Evolutionary conservation across 2,888 invertebrate genomes (phyloP), one percentile per base, ranked within the genome.

Genomic region (Dicranocentrus wangi): DNA sequence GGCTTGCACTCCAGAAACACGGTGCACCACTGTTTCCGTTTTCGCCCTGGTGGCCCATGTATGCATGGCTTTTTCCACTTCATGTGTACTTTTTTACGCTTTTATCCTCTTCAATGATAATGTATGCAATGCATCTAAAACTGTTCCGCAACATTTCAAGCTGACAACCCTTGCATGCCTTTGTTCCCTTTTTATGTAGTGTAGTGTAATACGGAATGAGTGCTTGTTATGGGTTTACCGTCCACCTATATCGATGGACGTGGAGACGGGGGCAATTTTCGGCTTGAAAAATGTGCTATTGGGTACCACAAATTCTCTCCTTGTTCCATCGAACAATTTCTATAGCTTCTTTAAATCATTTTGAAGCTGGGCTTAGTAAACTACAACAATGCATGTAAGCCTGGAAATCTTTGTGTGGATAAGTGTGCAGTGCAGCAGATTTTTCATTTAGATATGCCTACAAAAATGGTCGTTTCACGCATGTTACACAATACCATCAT

Each of bases 101-200:
- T 63, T 73, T 73, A 73, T 63, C 39, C 72, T 53, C 51, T 42
- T 53, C 19, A 65, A 73, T 73, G 72, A 63, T 73, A 65, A 73
- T 63, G 53, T 53, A 51, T 47, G 23, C 53, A 53, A 73, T 63
- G 61, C 53, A 63, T 23, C 53, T 17, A 53, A 43, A 53, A 25
- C n/a, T 27, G 32, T 72, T 51, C 15, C 63, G 51, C 51, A 63
- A 63, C 63, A 63, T 72, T 51, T 61, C n/a, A 43, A 61, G 60
- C 23, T 19, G 25, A 15, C 53, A 73, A 63, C 51, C 32, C 47
- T 55, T 51, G 63, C 51, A 63, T 63, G 58, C 61, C 61, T 71
- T 72, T 25, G 7, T 58, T 58, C 51, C 8, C 51, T 51, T 51
- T 15, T 51, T 17, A 8, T 19, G 51, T 19, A 51, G 51, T 51